Evolutionary conservation across 2,888 invertebrate genomes (phyloP).

Genomic region (Leuctra nigra): DNA sequence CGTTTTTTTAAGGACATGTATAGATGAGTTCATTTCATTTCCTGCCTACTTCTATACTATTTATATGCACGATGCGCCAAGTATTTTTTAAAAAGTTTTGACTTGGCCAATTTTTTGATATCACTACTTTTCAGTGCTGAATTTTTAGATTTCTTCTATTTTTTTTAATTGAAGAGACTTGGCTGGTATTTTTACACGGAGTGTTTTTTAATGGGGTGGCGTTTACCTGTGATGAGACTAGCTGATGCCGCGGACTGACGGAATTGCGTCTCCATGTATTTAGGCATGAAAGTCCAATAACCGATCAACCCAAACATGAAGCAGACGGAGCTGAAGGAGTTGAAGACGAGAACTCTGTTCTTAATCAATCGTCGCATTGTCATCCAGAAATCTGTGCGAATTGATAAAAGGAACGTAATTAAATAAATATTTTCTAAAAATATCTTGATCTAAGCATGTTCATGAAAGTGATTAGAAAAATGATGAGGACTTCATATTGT

Average conservation of each 20-base stretch:
- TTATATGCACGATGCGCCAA: too few species aligned
- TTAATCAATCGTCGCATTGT: slow-evolving; percentile 36
- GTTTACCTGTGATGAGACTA: slow-evolving; percentile 46
- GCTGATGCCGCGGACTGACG: slow-evolving; percentile 42
- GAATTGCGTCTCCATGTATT: slow-evolving; percentile 49
- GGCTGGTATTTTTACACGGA: too few species aligned
- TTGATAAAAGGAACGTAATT: slow-evolving; percentile 12
- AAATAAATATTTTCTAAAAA: background rate
- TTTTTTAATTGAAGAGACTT: too few species aligned
- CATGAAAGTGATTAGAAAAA: background rate
- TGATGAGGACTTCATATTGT: background rate
- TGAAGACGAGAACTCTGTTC: slow-evolving; percentile 41
- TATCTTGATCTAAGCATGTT: background rate
- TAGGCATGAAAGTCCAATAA: slow-evolving; percentile 46
- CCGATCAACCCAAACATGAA: slow-evolving; percentile 41
- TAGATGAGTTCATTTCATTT: too few species aligned
- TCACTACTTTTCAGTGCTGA: too few species aligned
- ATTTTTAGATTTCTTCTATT: too few species aligned
- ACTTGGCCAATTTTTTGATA: too few species aligned
- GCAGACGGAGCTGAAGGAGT: slow-evolving; percentile 41
- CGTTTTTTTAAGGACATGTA: too few species aligned
- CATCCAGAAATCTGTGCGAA: slow-evolving; percentile 32
- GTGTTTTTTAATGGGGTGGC: too few species aligned
- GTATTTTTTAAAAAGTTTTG: too few species aligned
- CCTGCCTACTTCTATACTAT: too few species aligned